These are phyloP conservation scores for Elaphurus davidianus DNA, from an alignment of 2,113 vertebrate species.

Conservation along the genomic window DNA sequence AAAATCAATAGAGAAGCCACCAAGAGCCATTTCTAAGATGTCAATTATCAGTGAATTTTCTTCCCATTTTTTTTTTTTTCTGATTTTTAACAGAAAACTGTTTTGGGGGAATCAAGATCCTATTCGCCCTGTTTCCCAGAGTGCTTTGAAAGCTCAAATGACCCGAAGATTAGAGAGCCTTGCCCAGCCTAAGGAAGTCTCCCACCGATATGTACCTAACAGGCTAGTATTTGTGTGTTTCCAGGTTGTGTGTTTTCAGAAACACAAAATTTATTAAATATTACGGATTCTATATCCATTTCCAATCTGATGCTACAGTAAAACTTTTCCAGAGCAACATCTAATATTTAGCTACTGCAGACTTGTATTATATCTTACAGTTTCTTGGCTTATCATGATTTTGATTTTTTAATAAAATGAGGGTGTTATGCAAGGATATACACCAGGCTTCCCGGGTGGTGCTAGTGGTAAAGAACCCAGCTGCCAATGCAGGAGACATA, in stretches of 20 bases:
- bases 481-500: not conserved
- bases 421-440: not conserved
- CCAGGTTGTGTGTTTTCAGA: not conserved
- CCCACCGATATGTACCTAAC: constrained; percentile 41
- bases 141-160: not conserved
- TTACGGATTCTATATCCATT: not conserved
- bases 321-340: not conserved
- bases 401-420: not conserved
- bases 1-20: not conserved
- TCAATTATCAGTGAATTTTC: not conserved
- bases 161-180: constrained; percentile 56
- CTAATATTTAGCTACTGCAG: not conserved
- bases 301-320: not conserved
- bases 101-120: constrained; percentile 79
- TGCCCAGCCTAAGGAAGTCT: constrained; percentile 69
- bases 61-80: constrained; percentile 44
- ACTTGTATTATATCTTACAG: not conserved
- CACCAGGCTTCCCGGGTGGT: not conserved
- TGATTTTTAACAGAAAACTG: constrained; percentile 56
- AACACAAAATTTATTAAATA: not conserved
- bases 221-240: constrained; percentile 18
- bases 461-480: not conserved
- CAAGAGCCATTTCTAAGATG: not conserved
- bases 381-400: not conserved
- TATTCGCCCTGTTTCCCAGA: not conserved